Conservation (phyloP, 2,888 invertebrate genomes). For the Nebria brevicollis region DNA sequence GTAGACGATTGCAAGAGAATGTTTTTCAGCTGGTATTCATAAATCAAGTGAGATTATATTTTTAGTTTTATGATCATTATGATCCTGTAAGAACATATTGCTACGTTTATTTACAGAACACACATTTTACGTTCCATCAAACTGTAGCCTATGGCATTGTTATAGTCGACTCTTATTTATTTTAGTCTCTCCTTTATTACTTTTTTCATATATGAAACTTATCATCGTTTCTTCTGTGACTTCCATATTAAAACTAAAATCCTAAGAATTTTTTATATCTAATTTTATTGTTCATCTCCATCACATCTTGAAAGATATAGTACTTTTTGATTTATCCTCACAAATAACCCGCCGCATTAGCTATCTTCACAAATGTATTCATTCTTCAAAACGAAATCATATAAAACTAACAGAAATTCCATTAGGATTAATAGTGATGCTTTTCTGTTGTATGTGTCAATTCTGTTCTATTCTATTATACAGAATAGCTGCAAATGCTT, state of each 20-base stretch:
- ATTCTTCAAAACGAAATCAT: too few relatives aligned
- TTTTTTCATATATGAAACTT: background rate
- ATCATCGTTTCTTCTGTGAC: background rate
- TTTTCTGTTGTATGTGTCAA: too few relatives aligned
- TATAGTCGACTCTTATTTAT: background rate
- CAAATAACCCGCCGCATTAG: too few relatives aligned
- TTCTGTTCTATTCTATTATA: too few relatives aligned
- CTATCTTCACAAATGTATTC: too few relatives aligned
- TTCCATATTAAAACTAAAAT: background rate
- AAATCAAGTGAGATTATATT: background rate
- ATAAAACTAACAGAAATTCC: too few relatives aligned
- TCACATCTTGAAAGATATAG: background rate
- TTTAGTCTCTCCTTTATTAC: background rate
- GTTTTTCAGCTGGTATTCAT: background rate
- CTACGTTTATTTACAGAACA: background rate
- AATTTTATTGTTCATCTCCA: background rate
- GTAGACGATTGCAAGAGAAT: conserved; percentile 9
- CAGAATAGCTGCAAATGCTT: too few relatives aligned
- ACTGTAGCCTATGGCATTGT: background rate
- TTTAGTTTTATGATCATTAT: background rate
- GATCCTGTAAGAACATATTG: background rate
- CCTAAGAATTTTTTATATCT: background rate
- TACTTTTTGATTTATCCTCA: too few relatives aligned
- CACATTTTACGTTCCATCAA: background rate
- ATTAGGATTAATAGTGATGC: too few relatives aligned